A percentile compares a stretch with the other conserved stretches of the same genome.
Evolutionary conservation across 1,140 invertebrate genomes (phyloP).

Genomic region (Anthonomus grandis): DNA sequence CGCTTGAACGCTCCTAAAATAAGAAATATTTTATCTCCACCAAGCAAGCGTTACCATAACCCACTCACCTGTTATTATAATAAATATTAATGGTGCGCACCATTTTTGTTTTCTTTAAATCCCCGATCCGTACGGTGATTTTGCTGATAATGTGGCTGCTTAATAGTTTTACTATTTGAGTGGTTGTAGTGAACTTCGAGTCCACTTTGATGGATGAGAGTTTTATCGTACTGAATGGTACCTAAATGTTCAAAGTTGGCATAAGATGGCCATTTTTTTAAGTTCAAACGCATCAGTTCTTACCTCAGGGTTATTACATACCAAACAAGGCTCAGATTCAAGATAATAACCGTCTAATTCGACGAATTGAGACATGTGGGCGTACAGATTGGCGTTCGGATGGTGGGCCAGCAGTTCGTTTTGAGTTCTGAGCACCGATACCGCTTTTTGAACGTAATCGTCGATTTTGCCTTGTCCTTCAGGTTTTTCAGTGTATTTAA

Average conservation of each 20-base stretch:
- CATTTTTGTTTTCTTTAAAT: conserved; percentile 96
- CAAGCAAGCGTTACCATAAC: too few relatives aligned
- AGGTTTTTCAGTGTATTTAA: conserved; percentile 40
- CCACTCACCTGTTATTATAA: conserved; percentile 88
- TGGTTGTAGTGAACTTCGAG: conserved; percentile 96
- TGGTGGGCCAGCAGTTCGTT: conserved; percentile 86
- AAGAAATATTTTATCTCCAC: too few relatives aligned
- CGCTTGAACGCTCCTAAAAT: conserved; percentile 73
- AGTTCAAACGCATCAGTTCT: too few relatives aligned
- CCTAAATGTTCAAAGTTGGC: conserved; percentile 46
- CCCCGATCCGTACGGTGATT: conserved; percentile 88
- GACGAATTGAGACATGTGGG: conserved; percentile 84
- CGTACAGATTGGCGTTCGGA: conserved; percentile 92
- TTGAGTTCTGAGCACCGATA: conserved; percentile 79
- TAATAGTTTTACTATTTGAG: conserved; percentile 94
- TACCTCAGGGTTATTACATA: conserved; percentile 93
- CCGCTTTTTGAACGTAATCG: conserved; percentile 80
- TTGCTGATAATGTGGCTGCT: conserved; percentile 93
- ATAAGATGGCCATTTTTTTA: too few relatives aligned
- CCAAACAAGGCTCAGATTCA: conserved; percentile 94
- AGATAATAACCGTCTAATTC: conserved; percentile 95
- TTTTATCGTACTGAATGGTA: conserved; percentile 88
- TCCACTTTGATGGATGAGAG: conserved; percentile 92
- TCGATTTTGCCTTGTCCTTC: conserved; percentile 53
- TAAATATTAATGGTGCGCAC: conserved; percentile 94